Evolutionary conservation across 2,113 vertebrate genomes (phyloP).

Genomic region (Pungitius pungitius): DNA sequence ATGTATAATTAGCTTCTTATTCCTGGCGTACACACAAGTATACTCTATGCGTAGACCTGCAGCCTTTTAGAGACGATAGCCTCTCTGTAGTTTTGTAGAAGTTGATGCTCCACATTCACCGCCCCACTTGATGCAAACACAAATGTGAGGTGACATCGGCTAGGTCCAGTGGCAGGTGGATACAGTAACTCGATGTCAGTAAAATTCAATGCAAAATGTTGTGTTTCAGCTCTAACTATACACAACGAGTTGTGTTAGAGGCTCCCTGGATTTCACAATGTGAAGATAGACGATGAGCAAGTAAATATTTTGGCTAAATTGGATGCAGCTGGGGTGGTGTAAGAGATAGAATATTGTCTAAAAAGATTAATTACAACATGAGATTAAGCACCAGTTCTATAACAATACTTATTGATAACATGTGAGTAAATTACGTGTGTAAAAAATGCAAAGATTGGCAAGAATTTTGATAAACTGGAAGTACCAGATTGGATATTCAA

Average conservation of each 20-base stretch:
- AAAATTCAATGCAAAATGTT: conserved; percentile 48
- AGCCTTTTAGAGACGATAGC: conserved; percentile 6
- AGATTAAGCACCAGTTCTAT: background rate
- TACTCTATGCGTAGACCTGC: background rate
- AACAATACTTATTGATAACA: background rate
- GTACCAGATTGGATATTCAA: background rate
- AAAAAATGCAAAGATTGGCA: background rate
- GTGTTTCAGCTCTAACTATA: conserved; percentile 12
- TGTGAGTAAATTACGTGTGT: background rate
- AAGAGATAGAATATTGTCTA: background rate
- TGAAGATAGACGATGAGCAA: background rate
- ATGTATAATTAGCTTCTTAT: conserved; percentile 31
- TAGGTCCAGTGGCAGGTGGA: conserved; percentile 10
- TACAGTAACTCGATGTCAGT: conserved; percentile 5
- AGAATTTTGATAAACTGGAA: background rate
- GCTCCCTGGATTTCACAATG: background rate
- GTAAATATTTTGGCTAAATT: background rate
- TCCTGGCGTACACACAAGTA: background rate
- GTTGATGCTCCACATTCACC: background rate
- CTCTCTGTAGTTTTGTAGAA: conserved; percentile 6
- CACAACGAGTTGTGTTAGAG: background rate
- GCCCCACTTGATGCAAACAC: background rate
- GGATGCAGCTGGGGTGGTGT: background rate
- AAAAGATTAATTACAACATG: background rate
- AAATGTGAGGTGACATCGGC: conserved; percentile 11